Evolutionary conservation across 2,888 invertebrate species (phyloP).

Genomic region (Eilema griseolum): DNA sequence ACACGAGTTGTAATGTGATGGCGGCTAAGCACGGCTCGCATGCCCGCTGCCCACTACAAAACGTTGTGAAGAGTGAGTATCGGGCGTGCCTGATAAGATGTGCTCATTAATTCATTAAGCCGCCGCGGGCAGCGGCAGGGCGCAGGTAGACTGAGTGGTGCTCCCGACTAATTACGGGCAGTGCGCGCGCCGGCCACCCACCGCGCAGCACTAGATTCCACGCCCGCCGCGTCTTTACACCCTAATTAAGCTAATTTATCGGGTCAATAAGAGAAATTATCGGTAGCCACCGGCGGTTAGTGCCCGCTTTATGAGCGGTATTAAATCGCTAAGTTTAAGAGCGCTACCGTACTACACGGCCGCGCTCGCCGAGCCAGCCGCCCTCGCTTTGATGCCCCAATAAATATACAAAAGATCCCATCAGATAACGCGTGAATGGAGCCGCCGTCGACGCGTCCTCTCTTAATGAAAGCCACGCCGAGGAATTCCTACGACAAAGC

Average conservation of each 20-base stretch:
- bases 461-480: conserved; percentile 64
- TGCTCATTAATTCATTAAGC: conserved; percentile 22
- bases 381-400: conserved; percentile 70
- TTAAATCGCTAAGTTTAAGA: conserved; percentile 78
- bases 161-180: conserved; percentile 40
- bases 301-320: conserved; percentile 81
- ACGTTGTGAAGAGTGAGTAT: conserved; percentile 6
- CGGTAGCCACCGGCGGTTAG: conserved; percentile 65
- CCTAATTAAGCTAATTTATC: conserved; percentile 87
- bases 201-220: conserved; percentile 76
- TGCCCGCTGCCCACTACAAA: conserved; percentile 11
- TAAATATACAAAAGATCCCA: conserved; percentile 79
- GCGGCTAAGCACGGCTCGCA: conserved; percentile 8
- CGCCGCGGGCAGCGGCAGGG: conserved; percentile 10
- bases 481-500: conserved; percentile 67
- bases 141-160: conserved; percentile 42
- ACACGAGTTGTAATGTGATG: conserved; percentile 13
- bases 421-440: conserved; percentile 70
- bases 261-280: conserved; percentile 84
- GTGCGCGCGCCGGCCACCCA: conserved; percentile 71
- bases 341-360: conserved; percentile 82
- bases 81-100: conserved; percentile 19
- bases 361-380: conserved; percentile 31
- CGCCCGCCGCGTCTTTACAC: conserved; percentile 79
- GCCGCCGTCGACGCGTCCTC: conserved; percentile 51